Evolutionary conservation across 2,888 invertebrate species (phyloP).

Genomic region (Cabera pusaria): DNA sequence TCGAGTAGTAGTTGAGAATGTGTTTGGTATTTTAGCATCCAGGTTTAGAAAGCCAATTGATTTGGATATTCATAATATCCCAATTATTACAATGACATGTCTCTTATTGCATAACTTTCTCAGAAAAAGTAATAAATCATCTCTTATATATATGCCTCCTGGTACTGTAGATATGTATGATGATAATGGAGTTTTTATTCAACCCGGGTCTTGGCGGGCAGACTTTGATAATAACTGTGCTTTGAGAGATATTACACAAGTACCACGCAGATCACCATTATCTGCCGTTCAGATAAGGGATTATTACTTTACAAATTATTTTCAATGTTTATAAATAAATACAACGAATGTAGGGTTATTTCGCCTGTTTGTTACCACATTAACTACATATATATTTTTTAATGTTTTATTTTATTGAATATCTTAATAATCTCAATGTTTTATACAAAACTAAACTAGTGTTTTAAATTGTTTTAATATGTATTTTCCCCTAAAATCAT

Average conservation of each 20-base stretch:
- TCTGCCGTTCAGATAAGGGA: conserved; percentile 28
- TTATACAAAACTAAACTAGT: no score
- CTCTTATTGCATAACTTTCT: conserved; percentile 39
- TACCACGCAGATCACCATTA: conserved; percentile 27
- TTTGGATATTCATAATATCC: conserved; percentile 34
- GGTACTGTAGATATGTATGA: conserved; percentile 33
- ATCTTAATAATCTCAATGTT: no score
- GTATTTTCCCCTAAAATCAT: no score
- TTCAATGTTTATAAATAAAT: neutral
- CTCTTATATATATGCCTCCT: conserved; percentile 27
- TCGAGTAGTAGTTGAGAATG: conserved; percentile 36
- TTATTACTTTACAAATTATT: conserved; percentile 20
- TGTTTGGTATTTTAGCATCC: conserved; percentile 35
- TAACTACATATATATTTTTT: no score
- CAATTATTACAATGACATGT: conserved; percentile 39
- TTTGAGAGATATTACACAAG: conserved; percentile 22
- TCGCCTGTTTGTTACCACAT: no score
- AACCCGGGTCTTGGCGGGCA: conserved; percentile 29
- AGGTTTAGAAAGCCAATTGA: conserved; percentile 40
- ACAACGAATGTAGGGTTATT: no score
- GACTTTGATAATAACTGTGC: conserved; percentile 22
- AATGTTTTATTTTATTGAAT: no score
- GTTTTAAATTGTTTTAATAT: no score
- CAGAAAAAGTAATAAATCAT: conserved; percentile 21
- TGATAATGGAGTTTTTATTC: neutral